Evolutionary conservation across 2,888 invertebrate genomes (phyloP).

Genomic region (Nycteola revayana): DNA sequence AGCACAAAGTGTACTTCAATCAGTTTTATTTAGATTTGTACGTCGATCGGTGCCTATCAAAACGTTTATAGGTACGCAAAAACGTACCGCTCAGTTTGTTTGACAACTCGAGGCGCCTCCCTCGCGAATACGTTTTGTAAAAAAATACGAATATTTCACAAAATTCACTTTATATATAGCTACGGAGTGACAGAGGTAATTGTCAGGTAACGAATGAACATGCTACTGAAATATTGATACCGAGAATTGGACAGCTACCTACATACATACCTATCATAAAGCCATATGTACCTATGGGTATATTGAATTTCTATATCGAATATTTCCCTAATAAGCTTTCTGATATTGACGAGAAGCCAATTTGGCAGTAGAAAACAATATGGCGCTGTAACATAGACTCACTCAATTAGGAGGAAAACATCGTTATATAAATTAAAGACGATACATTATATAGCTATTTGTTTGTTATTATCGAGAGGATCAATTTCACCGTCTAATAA

Average conservation of each 20-base stretch:
- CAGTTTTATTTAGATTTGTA: slow-evolving; percentile 34
- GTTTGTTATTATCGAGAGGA: no score
- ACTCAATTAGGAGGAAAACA: no score
- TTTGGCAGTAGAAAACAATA: slow-evolving; percentile 20
- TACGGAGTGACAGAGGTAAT: slow-evolving; percentile 28
- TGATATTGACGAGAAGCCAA: slow-evolving; percentile 22
- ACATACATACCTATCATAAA: not conserved
- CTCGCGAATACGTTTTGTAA: slow-evolving; percentile 21
- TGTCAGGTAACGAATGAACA: slow-evolving; percentile 35
- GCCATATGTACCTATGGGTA: slow-evolving; percentile 10
- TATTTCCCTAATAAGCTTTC: slow-evolving; percentile 18
- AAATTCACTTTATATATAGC: slow-evolving; percentile 27
- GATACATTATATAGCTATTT: no score
- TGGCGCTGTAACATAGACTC: not conserved
- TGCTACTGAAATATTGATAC: slow-evolving; percentile 27
- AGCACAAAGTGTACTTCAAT: slow-evolving; percentile 26
- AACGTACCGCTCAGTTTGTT: slow-evolving; percentile 18
- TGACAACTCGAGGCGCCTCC: slow-evolving; percentile 30
- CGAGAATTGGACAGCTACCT: slow-evolving; percentile 3
- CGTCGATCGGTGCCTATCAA: slow-evolving; percentile 27
- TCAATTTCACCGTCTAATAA: no score
- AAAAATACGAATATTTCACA: slow-evolving; percentile 18
- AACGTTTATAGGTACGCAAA: slow-evolving; percentile 19
- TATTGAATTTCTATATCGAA: slow-evolving; percentile 28
- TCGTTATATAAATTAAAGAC: no score